phyloP scores from a whole-genome alignment of 2,888 invertebrate species.

The Pollenia labialis region DNA sequence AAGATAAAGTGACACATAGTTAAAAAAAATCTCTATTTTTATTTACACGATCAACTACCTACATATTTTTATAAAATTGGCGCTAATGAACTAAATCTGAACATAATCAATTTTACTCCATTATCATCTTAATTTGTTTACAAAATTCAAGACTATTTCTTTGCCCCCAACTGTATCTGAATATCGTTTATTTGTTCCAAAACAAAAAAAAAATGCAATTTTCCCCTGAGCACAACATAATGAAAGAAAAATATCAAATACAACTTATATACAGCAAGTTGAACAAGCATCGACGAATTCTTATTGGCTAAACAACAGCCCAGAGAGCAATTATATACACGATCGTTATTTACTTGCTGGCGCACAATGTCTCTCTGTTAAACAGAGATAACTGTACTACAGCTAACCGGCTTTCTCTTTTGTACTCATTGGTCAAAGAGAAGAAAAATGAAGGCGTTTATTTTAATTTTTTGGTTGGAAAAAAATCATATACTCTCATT shows the following conservation, averaged over 20 bases:
- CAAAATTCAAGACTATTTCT: not conserved
- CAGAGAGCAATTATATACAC: slow-evolving; percentile 59
- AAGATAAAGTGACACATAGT: too few species aligned
- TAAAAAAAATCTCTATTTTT: not conserved
- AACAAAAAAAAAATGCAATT: slow-evolving; percentile 3
- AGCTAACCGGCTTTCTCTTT: not conserved
- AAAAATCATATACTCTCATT: slow-evolving; percentile 9
- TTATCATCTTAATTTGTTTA: too few species aligned
- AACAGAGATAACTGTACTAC: not conserved
- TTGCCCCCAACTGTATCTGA: slow-evolving; percentile 35
- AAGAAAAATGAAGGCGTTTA: slow-evolving; percentile 45
- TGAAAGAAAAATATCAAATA: slow-evolving; percentile 1
- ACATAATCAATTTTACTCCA: too few species aligned
- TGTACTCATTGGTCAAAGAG: not conserved
- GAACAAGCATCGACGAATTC: slow-evolving; percentile 12
- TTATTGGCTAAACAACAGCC: slow-evolving; percentile 42
- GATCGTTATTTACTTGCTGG: slow-evolving; percentile 42
- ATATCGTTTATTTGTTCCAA: not conserved
- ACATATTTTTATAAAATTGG: too few species aligned
- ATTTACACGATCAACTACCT: not conserved
- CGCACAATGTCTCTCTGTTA: slow-evolving; percentile 6
- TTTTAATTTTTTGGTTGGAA: not conserved
- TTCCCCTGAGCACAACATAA: slow-evolving; percentile 10
- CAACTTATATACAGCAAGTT: slow-evolving; percentile 34
- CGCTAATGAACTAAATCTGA: too few species aligned